phyloP scores from a whole-genome alignment of 2,113 vertebrate species.

The Rallus limicola region DNA sequence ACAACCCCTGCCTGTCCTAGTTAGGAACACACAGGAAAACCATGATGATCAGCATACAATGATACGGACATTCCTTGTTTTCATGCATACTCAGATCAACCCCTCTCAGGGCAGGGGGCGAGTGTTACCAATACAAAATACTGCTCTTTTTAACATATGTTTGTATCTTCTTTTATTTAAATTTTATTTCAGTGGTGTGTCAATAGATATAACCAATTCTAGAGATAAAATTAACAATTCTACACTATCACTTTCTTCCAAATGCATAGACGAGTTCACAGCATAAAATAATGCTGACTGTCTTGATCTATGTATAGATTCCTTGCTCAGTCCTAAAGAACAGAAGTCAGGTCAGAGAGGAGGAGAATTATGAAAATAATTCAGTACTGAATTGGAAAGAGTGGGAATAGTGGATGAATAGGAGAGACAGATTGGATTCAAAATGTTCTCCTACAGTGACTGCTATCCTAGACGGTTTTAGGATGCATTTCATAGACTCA shows the following conservation, averaged over 20 bases:
- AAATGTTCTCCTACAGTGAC: neutral
- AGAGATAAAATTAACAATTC: neutral
- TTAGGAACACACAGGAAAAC: neutral
- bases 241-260: neutral
- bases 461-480: neutral
- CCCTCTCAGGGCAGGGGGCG: accelerated
- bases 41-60: neutral
- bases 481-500: neutral
- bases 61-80: neutral
- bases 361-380: conserved; percentile 22
- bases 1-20: neutral
- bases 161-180: neutral
- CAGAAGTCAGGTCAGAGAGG: neutral
- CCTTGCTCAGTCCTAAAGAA: neutral
- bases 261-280: neutral
- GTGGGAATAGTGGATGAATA: neutral
- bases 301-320: neutral
- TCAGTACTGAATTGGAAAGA: conserved; percentile 3
- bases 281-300: neutral
- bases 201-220: neutral
- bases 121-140: neutral
- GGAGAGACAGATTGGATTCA: neutral
- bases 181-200: neutral
- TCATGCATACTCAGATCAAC: neutral
- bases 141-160: neutral